Evolutionary conservation across 2,113 vertebrate genomes (phyloP), one percentile per base, ranked within the genome.

Genomic region (Podarcis cretensis): DNA sequence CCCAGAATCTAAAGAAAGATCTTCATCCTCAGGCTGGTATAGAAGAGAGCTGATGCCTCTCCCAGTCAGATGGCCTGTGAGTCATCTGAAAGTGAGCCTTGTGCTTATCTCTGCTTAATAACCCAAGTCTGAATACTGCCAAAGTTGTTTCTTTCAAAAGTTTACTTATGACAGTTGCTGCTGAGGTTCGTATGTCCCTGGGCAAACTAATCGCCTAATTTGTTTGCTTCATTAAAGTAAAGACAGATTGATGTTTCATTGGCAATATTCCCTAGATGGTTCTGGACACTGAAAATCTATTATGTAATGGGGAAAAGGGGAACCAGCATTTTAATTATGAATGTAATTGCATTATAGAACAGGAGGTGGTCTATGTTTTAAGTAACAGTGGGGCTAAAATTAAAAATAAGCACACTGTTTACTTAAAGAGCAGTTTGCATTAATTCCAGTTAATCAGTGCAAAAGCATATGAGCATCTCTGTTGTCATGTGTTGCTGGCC

Each of bases 201-300:
- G 81, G 63, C 91, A 89, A 80, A 92, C 82, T 66, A 90, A 25
- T 71, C 40, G 84, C 27, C 63, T 92, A 80, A 91, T 93, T 95
- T 94, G 66, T 80, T 93, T 94, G 81, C 87, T 93, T 93, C 87
- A 86, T 90, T 94, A 89, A 90, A 90, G 66, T 40, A 43, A 84
- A 94, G 85, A n/a, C 48, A 93, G 89, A 90, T 83, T 92, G 89
- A 84, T 92, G 79, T 88, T 80, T 92, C 89, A 21, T 1, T 54
- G 32, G 23, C 81, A 69, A 73, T 93, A 81, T 90, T 93, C 89
- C 86, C 87, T 79, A 68, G 87, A 54, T 89, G 84, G 37, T 83
- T 91, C 4, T 66, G 77, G 5, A 1, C 69, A 87, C 81, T 91
- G 25, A 86, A 40, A 79, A 79, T 57, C 75, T 66, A 76, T 73